A percentile compares a stretch with the other conserved stretches of the same genome.
These are phyloP conservation scores for Cephalophus harveyi DNA, from an alignment of 2,113 vertebrate genomes.

Conservation along the genomic window DNA sequence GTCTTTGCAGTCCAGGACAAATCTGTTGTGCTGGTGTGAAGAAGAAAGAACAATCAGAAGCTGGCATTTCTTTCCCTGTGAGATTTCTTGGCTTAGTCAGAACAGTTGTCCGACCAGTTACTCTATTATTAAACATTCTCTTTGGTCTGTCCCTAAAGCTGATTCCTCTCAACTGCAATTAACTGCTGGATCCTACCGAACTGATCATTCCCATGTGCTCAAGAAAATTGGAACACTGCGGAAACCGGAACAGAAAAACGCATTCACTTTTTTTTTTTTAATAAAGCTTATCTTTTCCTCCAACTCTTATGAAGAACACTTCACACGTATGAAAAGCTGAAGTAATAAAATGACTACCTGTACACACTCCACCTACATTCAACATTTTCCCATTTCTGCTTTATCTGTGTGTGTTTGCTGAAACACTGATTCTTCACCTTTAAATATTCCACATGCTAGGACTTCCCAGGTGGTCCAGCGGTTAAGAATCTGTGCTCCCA, in stretches of 20 bases:
- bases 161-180: neutral
- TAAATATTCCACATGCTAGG: neutral
- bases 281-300: neutral
- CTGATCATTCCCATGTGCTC: neutral
- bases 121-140: neutral
- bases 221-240: neutral
- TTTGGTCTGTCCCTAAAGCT: neutral
- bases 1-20: constrained; percentile 88
- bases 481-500: neutral
- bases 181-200: neutral
- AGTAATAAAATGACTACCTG: neutral
- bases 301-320: neutral
- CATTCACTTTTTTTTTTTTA: neutral
- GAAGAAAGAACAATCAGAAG: constrained; percentile 43
- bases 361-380: neutral
- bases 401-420: neutral
- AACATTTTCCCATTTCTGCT: neutral
- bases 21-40: constrained; percentile 83
- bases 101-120: neutral
- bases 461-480: neutral
- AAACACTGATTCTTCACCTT: neutral
- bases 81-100: neutral
- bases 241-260: neutral
- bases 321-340: neutral
- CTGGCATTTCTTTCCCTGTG: fast-evolving